Evolutionary conservation across 1,140 invertebrate species (phyloP), one percentile per base, ranked within the genome.

Genomic region (Diplogasteroides magnus): DNA sequence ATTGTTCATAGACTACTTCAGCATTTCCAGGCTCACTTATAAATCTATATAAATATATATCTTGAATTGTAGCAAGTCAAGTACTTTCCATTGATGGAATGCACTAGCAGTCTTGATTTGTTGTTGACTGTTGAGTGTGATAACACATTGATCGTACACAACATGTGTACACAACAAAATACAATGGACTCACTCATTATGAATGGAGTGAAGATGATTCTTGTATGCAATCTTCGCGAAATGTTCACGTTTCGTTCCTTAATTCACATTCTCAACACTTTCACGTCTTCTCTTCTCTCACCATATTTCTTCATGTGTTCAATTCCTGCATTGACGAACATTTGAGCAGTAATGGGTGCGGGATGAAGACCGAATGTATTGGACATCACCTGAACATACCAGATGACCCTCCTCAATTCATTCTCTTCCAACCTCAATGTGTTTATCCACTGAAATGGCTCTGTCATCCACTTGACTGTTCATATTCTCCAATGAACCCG

Each of bases 271-370:
- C 25, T 55, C 23, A 65, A 32, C 19, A 1, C 63, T 66, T 3
- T 68, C 55, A n/a, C 26, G 0, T 19, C 19, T 55, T 65, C 19
- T 25, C 11, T 48, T 0, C 6, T 37, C 64, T 74, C 74, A 85
- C 85, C 94, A 85, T 96, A 96, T 84, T 94, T 95, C 78, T 93
- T 88, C 93, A 98, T 97, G 80, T 98, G 94, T 78, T 98, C 95
- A 61, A 90, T 85, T 11, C 91, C 96, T 73, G 95, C 95, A 85
- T 96, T 95, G 14, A 93, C 94, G 87, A 98, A 98, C 84, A 97
- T 87, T 84, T 98, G 95, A 3, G 93, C 90, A n/a, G 92, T 89
- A 67, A 96, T 87, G 1, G 94, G 94, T 6, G 90, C 88, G 11
- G 86, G 85, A 59, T 89, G 87, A 0, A 97, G 84, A 2, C 91